These are phyloP conservation scores for Perodicticus potto DNA, from an alignment of 2,797 vertebrate genomes.

Conservation along the genomic window DNA sequence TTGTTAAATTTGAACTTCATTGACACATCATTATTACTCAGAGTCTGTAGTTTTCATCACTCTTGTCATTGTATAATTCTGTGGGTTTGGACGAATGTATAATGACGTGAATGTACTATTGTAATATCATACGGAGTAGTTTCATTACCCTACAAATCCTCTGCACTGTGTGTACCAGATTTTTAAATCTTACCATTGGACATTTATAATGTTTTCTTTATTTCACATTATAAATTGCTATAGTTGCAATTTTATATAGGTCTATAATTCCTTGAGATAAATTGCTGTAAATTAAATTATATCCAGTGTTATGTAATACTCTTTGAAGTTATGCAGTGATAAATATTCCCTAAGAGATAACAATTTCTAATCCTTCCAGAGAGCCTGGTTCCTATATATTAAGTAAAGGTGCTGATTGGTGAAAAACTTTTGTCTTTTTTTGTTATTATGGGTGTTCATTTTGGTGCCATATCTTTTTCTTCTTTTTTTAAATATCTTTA, in stretches of 20 bases:
- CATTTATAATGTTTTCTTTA: neutral
- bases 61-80: neutral
- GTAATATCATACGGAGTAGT: neutral
- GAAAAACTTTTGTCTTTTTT: neutral
- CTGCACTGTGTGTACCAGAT: neutral
- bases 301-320: neutral
- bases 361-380: neutral
- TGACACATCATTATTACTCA: neutral
- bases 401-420: neutral
- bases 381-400: neutral
- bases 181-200: neutral
- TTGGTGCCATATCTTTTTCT: neutral
- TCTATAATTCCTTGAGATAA: neutral
- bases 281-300: neutral
- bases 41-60: neutral
- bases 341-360: neutral
- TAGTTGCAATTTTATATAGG: neutral
- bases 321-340: constrained; percentile 1
- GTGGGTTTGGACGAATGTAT: neutral
- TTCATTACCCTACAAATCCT: neutral
- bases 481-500: neutral
- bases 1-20: too few species aligned
- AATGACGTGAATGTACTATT: neutral
- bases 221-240: neutral
- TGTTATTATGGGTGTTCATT: neutral